A percentile compares a stretch with the other conserved stretches of the same genome.
Evolutionary conservation across 30 jellyfish, hydroid and myxozoan species (phyloP).

Genomic region (Hydractinia echinata): DNA sequence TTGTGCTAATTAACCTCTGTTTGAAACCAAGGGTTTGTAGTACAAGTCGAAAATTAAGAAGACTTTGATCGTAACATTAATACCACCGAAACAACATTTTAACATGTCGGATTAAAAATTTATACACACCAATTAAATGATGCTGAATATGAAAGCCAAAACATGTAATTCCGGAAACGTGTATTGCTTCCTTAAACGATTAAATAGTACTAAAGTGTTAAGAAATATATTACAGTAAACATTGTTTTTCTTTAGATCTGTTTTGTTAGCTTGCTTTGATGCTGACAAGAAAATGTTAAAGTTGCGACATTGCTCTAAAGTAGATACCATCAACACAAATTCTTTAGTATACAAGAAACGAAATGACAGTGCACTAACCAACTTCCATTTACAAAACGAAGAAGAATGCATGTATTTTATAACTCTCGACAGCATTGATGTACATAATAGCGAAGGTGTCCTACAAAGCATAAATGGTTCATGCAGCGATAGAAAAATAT

Average conservation of each 20-base stretch:
- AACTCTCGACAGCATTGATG: conserved; percentile 17
- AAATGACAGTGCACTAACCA: neutral
- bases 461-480: neutral
- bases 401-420: conserved; percentile 17
- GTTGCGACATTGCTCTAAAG: conserved; percentile 2
- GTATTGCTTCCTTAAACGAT: too few species aligned
- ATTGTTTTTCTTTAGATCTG: conserved; percentile 25
- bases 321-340: neutral
- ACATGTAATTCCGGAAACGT: too few species aligned
- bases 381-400: neutral
- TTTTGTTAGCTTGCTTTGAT: conserved; percentile 63
- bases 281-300: conserved; percentile 4
- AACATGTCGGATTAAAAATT: too few species aligned
- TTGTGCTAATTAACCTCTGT: too few species aligned
- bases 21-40: too few species aligned
- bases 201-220: neutral
- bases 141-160: too few species aligned
- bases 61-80: too few species aligned
- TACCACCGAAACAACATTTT: too few species aligned
- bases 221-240: neutral
- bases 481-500: neutral
- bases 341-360: conserved; percentile 5
- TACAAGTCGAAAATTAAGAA: too few species aligned
- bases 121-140: too few species aligned
- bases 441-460: neutral